Conservation (phyloP, 1,140 invertebrate genomes). For the Mycetomoellerius zeteki region DNA sequence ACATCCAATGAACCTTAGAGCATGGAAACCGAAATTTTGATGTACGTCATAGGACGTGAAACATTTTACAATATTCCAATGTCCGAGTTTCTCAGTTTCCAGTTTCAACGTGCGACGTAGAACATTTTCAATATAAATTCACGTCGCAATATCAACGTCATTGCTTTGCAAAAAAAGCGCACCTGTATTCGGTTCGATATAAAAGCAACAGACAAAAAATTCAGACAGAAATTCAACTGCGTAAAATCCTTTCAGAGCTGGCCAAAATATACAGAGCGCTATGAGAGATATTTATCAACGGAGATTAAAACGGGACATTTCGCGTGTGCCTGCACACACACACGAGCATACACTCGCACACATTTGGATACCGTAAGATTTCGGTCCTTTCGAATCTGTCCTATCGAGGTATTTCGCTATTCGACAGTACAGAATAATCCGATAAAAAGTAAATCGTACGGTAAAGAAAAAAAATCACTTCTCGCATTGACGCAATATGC, state of each 20-base stretch:
- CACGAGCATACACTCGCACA: slow-evolving; percentile 1
- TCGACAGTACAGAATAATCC: background rate
- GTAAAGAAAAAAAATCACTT: background rate
- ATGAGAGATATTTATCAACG: slow-evolving; percentile 64
- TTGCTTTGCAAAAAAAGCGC: slow-evolving; percentile 25
- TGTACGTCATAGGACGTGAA: background rate
- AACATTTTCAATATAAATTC: slow-evolving; percentile 48
- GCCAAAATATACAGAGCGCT: slow-evolving; percentile 2
- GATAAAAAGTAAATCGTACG: slow-evolving; percentile 1
- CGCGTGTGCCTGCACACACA: background rate
- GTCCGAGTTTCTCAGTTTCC: slow-evolving; percentile 7
- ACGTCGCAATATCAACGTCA: background rate
- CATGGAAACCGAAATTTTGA: background rate
- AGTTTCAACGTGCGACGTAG: background rate
- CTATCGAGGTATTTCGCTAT: slow-evolving; percentile 6
- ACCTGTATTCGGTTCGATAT: slow-evolving; percentile 1
- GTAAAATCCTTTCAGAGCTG: slow-evolving; percentile 6
- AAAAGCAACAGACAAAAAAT: slow-evolving; percentile 29
- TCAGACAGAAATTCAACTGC: slow-evolving; percentile 9
- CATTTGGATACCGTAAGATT: slow-evolving; percentile 69
- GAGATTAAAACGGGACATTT: slow-evolving; percentile 74
- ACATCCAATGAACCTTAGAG: background rate
- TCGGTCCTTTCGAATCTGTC: slow-evolving; percentile 28
- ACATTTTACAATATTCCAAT: slow-evolving; percentile 1
- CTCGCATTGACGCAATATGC: slow-evolving; percentile 38